phyloP scores from a whole-genome alignment of 2,888 invertebrate genomes.

The Hirudinaria manillensis region DNA sequence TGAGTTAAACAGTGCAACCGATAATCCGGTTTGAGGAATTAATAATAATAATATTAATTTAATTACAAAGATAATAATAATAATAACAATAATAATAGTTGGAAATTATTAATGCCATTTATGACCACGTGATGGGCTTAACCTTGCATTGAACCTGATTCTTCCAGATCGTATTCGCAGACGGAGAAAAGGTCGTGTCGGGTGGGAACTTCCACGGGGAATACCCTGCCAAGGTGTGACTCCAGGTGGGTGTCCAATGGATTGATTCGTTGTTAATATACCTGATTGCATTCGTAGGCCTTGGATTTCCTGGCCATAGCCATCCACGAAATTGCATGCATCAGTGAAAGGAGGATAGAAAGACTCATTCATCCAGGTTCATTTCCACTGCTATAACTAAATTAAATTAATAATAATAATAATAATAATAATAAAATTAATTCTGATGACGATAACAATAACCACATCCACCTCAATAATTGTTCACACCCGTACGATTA shows the following conservation, averaged over 20 bases:
- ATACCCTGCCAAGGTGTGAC: constrained; percentile 63
- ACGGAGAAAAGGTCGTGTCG: constrained; percentile 61
- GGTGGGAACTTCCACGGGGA: constrained; percentile 69
- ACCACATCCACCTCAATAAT: too few relatives aligned
- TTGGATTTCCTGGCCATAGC: constrained; percentile 65
- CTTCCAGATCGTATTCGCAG: constrained; percentile 53
- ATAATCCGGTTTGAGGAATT: constrained; percentile 60
- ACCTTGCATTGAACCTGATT: not conserved
- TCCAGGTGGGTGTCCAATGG: not conserved
- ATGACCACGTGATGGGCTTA: not conserved
- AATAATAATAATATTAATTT: not conserved
- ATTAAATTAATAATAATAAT: not conserved
- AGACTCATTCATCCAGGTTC: constrained; percentile 63
- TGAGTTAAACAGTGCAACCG: constrained; percentile 66
- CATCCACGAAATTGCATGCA: constrained; percentile 64
- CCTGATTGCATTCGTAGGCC: constrained; percentile 48
- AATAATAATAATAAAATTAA: not conserved
- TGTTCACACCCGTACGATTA: too few relatives aligned
- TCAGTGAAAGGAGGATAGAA: constrained; percentile 64
- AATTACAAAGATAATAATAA: too few relatives aligned
- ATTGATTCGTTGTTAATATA: constrained; percentile 15
- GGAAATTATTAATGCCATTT: not conserved
- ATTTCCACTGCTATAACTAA: not conserved
- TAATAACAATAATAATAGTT: too few relatives aligned
- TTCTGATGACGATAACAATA: not conserved